Evolutionary conservation across 2,888 invertebrate genomes (phyloP), one percentile per base, ranked within the genome.

Genomic region (Oxystoma pomonae): DNA sequence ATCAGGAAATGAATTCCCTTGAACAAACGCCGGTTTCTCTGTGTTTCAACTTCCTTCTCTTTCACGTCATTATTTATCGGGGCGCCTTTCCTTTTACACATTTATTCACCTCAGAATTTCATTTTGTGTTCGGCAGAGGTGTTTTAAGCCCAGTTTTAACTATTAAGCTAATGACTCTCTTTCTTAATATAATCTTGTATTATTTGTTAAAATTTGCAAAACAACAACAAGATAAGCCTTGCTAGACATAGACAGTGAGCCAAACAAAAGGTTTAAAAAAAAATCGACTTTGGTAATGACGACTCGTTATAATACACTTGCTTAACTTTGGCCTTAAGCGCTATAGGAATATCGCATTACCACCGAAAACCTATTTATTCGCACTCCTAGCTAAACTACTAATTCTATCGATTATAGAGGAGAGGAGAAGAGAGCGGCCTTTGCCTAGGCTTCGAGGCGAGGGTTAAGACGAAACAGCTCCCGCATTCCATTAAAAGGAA

Each of bases 1-100:
- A 78, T 78, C 79, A 78, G 78, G 78, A 79, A 79, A 79, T 78
- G 78, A 78, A 77, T 77, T 77, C 77, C 74, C 76, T 75, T 74
- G 76, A 72, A 77, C 76, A 75, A 75, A 74, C 75, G 76, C 75
- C 73, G 74, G 74, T 72, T 74, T 72, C 72, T 76, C 75, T 75
- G 71, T 71, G 74, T 71, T 72, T 73, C 35, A 74, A 76, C 76
- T 77, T 79, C 78, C 78, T 76, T 56, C 63, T 76, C 76, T 77
- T 79, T 78, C 77, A 75, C 63, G 63, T 62, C 65, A 63, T 78
- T 78, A 78, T 79, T 78, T 79, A 79, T 78, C 76, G 77, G 75
- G 68, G 74, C 35, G 73, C 76, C 77, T 77, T 76, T 78, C 77
- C 77, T 72, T 74, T 70, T 68, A 12, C 35, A 7, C 35, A 35